Evolutionary conservation across 2,113 vertebrate genomes (phyloP), one percentile per base, ranked within the genome.

Genomic region (Psephotus haematonotus): DNA sequence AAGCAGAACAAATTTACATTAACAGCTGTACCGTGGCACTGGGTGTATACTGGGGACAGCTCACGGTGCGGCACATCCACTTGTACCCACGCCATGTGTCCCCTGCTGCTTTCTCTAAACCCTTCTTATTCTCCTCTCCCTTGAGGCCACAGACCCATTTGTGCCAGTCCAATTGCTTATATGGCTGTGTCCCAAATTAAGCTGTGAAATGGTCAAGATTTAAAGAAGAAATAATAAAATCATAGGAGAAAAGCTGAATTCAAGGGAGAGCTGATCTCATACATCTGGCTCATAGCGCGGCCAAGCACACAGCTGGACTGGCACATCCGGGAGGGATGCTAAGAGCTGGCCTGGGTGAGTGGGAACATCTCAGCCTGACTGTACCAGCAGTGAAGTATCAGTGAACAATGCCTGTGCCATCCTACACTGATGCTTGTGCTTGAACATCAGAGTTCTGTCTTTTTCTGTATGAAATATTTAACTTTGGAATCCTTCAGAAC

Each of bases 1-100:
- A 92, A 86, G 76, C 80, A 92, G 92, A 93, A 93, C 82, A 77
- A 81, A 94, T 81, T n/a, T 39, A 50, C 91, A 43, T 65, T 57
- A 83, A 57, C 3, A 31, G 90, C 87, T 71, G 87, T 31, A 31
- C 72, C 16, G 13, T 53, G 91, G 89, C 83, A 86, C 44, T 1
- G 24, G 68, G 13, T 43, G 16, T 7, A 25, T 17, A 22, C 0
- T 5, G 8, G 92, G 76, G 68, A 63, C 59, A 76, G 82, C 63
- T 31, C 25, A 5, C 11, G 16, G 43, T 47, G 57, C 2, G 3
- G 62, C 65, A 82, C 62, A 87, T 53, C 39, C 90, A 11, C 25
- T 39, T 11, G 23, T 29, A 71, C 69, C 46, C 24, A 2, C 29
- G 63, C 86, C 90, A 46, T 1, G 47, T 52, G 86, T 72, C 37